phyloP scores from a whole-genome alignment of 2,797 vertebrate genomes.

The Malacoraja senta region DNA sequence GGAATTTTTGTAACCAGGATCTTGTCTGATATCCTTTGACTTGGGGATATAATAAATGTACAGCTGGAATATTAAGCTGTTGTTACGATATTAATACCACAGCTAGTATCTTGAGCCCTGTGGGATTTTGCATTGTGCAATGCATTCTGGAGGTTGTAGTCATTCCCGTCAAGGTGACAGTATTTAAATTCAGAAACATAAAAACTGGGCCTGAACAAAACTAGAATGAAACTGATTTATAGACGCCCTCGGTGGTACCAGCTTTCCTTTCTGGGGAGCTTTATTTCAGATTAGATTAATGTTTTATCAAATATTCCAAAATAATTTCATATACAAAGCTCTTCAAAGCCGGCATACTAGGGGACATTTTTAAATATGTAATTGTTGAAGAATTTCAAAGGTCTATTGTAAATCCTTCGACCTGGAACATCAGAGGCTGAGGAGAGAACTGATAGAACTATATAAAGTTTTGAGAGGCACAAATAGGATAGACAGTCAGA shows the following conservation, averaged over 20 bases:
- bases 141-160: slow-evolving; percentile 20
- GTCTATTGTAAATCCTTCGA: background rate
- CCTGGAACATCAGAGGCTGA: too few relatives aligned
- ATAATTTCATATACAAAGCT: background rate
- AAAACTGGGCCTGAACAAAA: too few relatives aligned
- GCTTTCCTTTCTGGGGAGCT: background rate
- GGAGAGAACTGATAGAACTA: too few relatives aligned
- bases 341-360: background rate
- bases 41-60: slow-evolving; percentile 5
- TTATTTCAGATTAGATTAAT: background rate
- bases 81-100: slow-evolving; percentile 13
- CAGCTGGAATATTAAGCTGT: background rate
- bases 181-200: background rate
- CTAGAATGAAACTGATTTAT: background rate
- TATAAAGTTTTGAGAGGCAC: too few relatives aligned
- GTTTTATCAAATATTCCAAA: background rate
- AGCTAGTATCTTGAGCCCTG: slow-evolving; percentile 6
- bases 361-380: background rate
- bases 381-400: background rate
- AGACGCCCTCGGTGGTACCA: background rate
- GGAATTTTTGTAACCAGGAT: background rate
- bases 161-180: background rate
- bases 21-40: background rate
- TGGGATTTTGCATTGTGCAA: background rate
- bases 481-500: too few relatives aligned